Conservation (phyloP, 2,888 invertebrate species). For the Chymomyza procnemis region DNA sequence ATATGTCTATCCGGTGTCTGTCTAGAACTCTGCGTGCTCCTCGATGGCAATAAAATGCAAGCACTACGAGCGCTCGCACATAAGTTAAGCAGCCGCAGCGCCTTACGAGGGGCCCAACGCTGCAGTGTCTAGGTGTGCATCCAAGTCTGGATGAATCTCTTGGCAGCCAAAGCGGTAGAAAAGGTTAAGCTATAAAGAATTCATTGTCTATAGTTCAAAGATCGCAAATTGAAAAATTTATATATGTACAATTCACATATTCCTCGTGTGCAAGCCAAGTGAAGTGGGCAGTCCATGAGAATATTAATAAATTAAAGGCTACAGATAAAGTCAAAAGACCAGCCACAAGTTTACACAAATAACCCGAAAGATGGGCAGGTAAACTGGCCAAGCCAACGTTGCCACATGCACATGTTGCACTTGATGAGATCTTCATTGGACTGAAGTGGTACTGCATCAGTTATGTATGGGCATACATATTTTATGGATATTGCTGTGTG, state of each 20-base stretch:
- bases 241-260: slow-evolving; percentile 29
- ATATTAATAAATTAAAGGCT: slow-evolving; percentile 73
- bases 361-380: slow-evolving; percentile 37
- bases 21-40: background rate
- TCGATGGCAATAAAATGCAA: background rate
- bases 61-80: background rate
- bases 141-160: background rate
- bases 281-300: slow-evolving; percentile 62
- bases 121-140: background rate
- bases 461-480: background rate
- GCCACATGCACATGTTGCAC: slow-evolving; percentile 17
- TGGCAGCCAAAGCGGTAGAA: slow-evolving; percentile 45
- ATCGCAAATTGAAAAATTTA: slow-evolving; percentile 72
- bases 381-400: background rate
- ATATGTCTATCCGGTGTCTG: slow-evolving; percentile 14
- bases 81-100: background rate
- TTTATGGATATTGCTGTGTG: background rate
- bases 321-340: slow-evolving; percentile 64
- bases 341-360: slow-evolving; percentile 58
- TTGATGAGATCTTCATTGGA: slow-evolving; percentile 71
- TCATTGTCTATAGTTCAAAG: slow-evolving; percentile 69
- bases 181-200: slow-evolving; percentile 72
- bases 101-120: background rate
- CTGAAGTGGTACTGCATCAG: slow-evolving; percentile 1
- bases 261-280: slow-evolving; percentile 6